Evolutionary conservation across 2,113 vertebrate species (phyloP), one percentile per base, ranked within the genome.

Genomic region (Tichodroma muraria): DNA sequence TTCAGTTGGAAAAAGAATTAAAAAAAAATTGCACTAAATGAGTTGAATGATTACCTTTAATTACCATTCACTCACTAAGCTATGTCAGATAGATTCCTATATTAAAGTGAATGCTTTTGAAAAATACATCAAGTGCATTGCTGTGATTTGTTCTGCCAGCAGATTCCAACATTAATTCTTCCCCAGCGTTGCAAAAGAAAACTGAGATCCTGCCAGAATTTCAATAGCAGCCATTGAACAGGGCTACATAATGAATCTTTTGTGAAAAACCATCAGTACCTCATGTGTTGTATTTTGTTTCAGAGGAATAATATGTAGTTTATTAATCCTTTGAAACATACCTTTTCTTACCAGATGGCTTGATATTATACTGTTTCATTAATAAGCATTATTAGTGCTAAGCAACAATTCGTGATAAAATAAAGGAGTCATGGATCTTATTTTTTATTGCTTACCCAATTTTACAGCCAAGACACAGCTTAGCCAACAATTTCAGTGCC

Each of bases 21-120:
- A 0, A 42, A 86, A 86, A 86, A 60, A 79, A 64, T 25, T 50
- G 38, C 47, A 27, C 45, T 89, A 90, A 93, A 95, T 89, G 15
- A 93, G 65, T 89, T 80, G 69, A 96, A 94, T 89, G 54, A 97
- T 96, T 96, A 93, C 52, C 49, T 96, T 96, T 92, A 96, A 95
- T 96, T 92, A 70, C 71, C 63, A 68, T 80, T 94, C 61, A 87
- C 89, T 94, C 83, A 79, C 61, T 89, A 90, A 88, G 63, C 40
- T 77, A 52, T 71, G 56, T 80, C 78, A 92, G 87, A 95, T 87
- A 96, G 85, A 92, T 94, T 92, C 80, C 50, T 93, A 31, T 96
- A 75, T 90, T 95, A 80, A 96, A 93, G 93, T 38, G 40, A 93
- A 96, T 45, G 78, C 87, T 96, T 96, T 96, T 93, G 82, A 96